Evolutionary conservation across 1,140 invertebrate genomes (phyloP).

Genomic region (Nylanderia fulva): DNA sequence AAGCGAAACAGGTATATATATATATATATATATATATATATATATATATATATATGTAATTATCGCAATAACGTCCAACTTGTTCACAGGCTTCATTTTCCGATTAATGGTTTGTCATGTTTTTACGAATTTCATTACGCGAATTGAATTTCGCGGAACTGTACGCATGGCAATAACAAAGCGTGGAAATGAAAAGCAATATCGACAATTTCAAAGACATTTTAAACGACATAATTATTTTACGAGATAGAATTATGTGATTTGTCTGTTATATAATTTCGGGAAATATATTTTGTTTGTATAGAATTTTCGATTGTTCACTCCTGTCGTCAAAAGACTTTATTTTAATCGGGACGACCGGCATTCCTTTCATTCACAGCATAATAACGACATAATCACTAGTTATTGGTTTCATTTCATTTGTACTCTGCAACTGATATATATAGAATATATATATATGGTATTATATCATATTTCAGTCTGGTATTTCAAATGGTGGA

Average conservation of each 20-base stretch:
- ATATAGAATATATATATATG: neutral
- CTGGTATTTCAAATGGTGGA: constrained; percentile 97
- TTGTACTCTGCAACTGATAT: neutral
- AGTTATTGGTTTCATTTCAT: constrained; percentile 36
- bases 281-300: constrained; percentile 1
- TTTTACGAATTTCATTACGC: neutral
- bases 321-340: neutral
- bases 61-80: neutral
- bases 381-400: neutral
- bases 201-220: neutral
- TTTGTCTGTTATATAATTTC: neutral
- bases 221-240: neutral
- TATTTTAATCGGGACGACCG: constrained; percentile 2
- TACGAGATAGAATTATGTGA: constrained; percentile 4
- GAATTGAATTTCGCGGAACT: neutral
- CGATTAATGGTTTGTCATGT: neutral
- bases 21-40: too few relatives aligned
- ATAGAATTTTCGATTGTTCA: constrained; percentile 10
- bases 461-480: constrained; percentile 86
- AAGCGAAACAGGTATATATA: constrained; percentile 97
- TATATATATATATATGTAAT: too few relatives aligned
- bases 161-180: neutral
- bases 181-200: neutral
- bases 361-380: constrained; percentile 9
- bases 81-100: constrained; percentile 7